These are phyloP conservation scores for Julus scandinavius DNA, from an alignment of 2,888 invertebrate genomes.

Conservation along the genomic window DNA sequence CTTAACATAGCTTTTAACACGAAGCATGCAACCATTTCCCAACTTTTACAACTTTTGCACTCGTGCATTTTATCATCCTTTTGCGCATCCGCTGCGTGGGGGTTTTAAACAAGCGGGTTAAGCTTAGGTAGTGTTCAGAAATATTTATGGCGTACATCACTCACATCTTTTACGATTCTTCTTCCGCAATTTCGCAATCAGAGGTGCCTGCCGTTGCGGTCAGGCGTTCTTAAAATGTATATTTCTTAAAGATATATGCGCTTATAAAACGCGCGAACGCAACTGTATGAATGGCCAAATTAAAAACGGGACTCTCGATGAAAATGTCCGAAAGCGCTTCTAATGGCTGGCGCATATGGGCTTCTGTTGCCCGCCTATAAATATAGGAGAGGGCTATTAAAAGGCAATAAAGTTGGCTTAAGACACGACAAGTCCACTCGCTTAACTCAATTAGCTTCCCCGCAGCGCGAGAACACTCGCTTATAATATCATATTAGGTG, in stretches of 20 bases:
- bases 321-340: not conserved
- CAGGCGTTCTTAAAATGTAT: not conserved
- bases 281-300: not conserved
- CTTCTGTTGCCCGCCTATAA: not conserved
- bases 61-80: not conserved
- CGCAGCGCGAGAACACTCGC: constrained; percentile 1
- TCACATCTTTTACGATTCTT: constrained; percentile 6
- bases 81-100: not conserved
- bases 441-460: constrained; percentile 2
- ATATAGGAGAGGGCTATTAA: constrained; percentile 18
- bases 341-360: not conserved
- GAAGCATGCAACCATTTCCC: not conserved
- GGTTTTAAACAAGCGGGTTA: not conserved
- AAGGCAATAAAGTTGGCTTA: constrained; percentile 18
- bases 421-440: not conserved
- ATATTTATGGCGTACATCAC: not conserved
- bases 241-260: not conserved
- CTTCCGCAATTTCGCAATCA: not conserved
- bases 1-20: no score
- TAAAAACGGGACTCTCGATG: not conserved
- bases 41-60: not conserved
- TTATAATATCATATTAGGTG: constrained; percentile 3
- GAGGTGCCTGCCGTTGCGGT: not conserved
- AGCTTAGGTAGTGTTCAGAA: not conserved
- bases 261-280: not conserved